Conservation (phyloP, 2,888 invertebrate genomes). For the Biston stratarius region DNA sequence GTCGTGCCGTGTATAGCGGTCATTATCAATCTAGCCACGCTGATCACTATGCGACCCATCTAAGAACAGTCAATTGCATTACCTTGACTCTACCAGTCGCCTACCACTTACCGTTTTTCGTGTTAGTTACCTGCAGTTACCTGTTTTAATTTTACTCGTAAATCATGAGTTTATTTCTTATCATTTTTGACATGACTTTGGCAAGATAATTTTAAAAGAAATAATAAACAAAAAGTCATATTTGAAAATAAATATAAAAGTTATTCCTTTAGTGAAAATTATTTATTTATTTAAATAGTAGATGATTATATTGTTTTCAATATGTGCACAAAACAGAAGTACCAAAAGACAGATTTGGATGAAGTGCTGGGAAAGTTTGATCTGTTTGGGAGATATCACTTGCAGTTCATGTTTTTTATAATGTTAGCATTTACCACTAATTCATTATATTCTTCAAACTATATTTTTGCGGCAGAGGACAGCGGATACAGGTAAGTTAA, state of each 20-base stretch:
- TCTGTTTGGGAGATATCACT: conserved; percentile 87
- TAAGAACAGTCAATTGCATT: not conserved
- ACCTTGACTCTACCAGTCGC: not conserved
- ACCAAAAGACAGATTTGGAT: conserved; percentile 62
- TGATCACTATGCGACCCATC: not conserved
- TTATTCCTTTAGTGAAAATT: too few species aligned
- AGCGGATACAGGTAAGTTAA: conserved; percentile 77
- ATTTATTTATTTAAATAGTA: too few species aligned
- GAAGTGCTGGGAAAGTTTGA: conserved; percentile 75
- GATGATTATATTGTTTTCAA: too few species aligned
- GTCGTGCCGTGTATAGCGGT: not conserved
- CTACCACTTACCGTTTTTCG: not conserved
- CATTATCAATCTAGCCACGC: not conserved
- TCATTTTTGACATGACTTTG: too few species aligned
- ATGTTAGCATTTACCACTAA: conserved; percentile 87
- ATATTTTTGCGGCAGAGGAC: conserved; percentile 88
- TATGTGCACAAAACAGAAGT: conserved; percentile 27
- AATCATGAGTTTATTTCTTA: not conserved
- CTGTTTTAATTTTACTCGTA: not conserved
- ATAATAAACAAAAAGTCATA: too few species aligned
- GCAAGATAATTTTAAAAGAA: too few species aligned
- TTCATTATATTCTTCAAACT: conserved; percentile 87
- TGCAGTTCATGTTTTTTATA: conserved; percentile 81
- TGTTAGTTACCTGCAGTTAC: not conserved
- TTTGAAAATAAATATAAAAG: too few species aligned